Evolutionary conservation across 2,113 vertebrate species (phyloP), one percentile per base, ranked within the genome.

Genomic region (Lycaon pictus): DNA sequence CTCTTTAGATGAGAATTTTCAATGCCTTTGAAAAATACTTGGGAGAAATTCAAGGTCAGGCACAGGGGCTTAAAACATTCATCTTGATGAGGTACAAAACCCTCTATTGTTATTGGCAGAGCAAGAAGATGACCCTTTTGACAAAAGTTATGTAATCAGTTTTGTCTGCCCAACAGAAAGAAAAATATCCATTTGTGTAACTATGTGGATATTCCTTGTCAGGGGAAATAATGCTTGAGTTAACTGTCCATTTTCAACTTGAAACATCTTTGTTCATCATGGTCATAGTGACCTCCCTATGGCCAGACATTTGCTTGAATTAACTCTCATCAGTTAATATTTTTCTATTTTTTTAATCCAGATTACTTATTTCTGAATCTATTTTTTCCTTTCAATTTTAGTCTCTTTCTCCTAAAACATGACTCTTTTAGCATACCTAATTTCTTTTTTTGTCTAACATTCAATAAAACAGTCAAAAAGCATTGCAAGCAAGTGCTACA

Each of bases 161-260:
- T 93, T 93, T 95, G 56, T 51, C 93, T 90, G 62, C 74, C 56
- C 51, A 56, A 53, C 11, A 53, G 51, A 84, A 85, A 82, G 65
- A 72, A 91, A 96, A 90, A 32, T 35, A 55, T 92, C 85, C 92
- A 92, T 90, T 96, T 96, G 87, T 90, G 60, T 90, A 97, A 97
- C 81, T 88, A 65, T 88, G 87, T 96, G 60, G 80, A 60, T 84
- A 83, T 43, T 71, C 76, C 51, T 90, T 82, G 85, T 96, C 94
- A 92, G 93, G 84, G 51, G 71, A 97, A 96, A 96, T 88, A 95
- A 95, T 35, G 35, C 55, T 35, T 63, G 58, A 79, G 55, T 95
- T 96, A 90, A 85, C 80, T 58, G 69, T 92, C 62, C 88, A 96
- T 97, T 97, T 97, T 88, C 71, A 25, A 85, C 81, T 90, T 96